Base-by-base conservation (phyloP, 2,888 invertebrate genomes). In the Seladonia tumulorum region DNA sequence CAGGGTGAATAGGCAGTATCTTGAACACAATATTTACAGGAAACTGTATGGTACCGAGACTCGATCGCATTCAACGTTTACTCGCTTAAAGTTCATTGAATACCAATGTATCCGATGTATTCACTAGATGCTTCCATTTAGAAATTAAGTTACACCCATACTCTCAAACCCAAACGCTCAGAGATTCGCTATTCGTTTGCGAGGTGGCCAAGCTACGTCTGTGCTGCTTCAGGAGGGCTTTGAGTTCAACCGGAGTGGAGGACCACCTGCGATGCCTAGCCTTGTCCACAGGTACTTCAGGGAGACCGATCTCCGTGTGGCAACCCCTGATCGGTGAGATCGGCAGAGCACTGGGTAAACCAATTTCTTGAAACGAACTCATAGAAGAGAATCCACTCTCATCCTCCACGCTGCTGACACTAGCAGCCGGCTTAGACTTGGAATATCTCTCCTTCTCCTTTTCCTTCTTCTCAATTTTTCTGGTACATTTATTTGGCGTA, bases 351-450 rank as follows among this genome's bases (percentile, higher is more conserved):
- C 81, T 75, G 0, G 97, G 97, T 92, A 98, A 95, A 18, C 97
- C 97, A 73, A 98, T 96, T 93, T 98, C 98, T 95, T 98, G 97
- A 94, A 98, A 98, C 12, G 98, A 98, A 94, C 97, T 98, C 96
- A 98, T 97, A 14, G 98, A 98, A 22, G 98, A 98, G 95, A 98
- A 98, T 47, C 98, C 98, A 93, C 98, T 98, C 94, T 98, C 98
- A 91, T 98, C 98, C 94, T 98, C 98, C 16, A 95, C 95, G 83
- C 94, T 94, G 89, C 94, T 94, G 14, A 93, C 92, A 74, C 93
- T 94, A 68, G 89, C 92, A 14, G 93, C 86, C 5, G 93, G 89
- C 81, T 93, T 94, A 8, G 92, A 82, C 66, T 92, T 93, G 10
- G 91, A 85, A 14, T 84, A 85, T 68, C 87, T 87, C 8, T 87